Evolutionary conservation across 2,797 vertebrate genomes (phyloP).

Genomic region (Acanthurus lineatus): DNA sequence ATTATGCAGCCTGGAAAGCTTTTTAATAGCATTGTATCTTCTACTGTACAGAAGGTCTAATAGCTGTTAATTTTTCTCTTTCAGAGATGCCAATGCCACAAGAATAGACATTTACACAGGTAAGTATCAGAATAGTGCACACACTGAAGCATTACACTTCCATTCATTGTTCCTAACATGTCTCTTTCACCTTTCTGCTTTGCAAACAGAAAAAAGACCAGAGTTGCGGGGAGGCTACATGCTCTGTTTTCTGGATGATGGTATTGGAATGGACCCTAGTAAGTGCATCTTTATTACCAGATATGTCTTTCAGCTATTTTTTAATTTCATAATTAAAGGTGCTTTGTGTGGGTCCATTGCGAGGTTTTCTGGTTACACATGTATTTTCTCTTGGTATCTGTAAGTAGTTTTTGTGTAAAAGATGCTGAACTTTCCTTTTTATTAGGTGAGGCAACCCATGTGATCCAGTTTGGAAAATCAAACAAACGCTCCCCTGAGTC

Average conservation of each 20-base stretch:
- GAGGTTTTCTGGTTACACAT: neutral
- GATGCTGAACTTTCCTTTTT: constrained; percentile 32
- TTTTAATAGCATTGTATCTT: neutral
- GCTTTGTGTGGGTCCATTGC: neutral
- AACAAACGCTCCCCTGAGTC: constrained; percentile 95
- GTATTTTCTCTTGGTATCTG: neutral
- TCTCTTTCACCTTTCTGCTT: constrained; percentile 26
- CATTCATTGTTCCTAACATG: neutral
- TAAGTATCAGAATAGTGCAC: constrained; percentile 73
- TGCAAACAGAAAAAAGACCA: constrained; percentile 87
- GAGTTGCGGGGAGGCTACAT: constrained; percentile 94
- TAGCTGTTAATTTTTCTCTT: constrained; percentile 12
- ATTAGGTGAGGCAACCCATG: constrained; percentile 96
- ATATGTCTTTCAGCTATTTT: neutral
- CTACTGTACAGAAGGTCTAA: constrained; percentile 14
- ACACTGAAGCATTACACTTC: neutral
- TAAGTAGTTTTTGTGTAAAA: constrained; percentile 11
- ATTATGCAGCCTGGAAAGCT: neutral
- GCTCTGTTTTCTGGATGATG: constrained; percentile 98
- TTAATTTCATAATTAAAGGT: constrained; percentile 1
- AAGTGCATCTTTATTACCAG: constrained; percentile 77
- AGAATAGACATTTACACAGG: constrained; percentile 98
- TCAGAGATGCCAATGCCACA: constrained; percentile 97
- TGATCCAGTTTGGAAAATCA: constrained; percentile 99
- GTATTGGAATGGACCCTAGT: constrained; percentile 97